These are phyloP conservation scores for Ctenomys sociabilis DNA, from an alignment of 2,113 vertebrate species.

Conservation along the genomic window DNA sequence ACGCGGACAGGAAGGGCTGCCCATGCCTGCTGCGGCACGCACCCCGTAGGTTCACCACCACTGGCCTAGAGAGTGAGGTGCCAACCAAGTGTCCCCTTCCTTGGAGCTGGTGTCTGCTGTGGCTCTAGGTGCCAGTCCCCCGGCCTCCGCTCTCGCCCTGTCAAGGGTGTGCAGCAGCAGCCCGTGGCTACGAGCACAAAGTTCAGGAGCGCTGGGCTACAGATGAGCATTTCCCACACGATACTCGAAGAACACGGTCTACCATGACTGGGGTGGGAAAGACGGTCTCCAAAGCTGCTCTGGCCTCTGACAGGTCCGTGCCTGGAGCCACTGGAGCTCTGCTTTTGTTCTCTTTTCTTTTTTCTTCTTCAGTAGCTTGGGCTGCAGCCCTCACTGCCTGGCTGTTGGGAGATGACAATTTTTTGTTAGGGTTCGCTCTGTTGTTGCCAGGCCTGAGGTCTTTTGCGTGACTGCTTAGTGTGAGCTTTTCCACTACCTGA, in stretches of 20 bases:
- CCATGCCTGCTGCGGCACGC: rapidly evolving
- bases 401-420: not conserved
- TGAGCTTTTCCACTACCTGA: too few relatives aligned
- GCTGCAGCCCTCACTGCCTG: not conserved
- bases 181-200: not conserved
- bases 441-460: not conserved
- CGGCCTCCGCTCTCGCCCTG: not conserved
- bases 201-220: too few relatives aligned
- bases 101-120: not conserved
- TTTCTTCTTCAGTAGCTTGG: conserved; percentile 65
- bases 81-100: not conserved
- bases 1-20: too few relatives aligned
- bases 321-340: not conserved
- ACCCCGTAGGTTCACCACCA: not conserved
- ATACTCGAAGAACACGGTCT: conserved; percentile 8
- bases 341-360: not conserved
- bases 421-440: not conserved
- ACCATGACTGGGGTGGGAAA: not conserved
- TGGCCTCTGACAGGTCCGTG: not conserved
- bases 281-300: rapidly evolving
- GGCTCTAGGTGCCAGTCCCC: too few relatives aligned
- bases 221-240: not conserved
- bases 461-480: not conserved
- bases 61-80: too few relatives aligned
- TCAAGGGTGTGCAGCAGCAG: rapidly evolving